Base-by-base conservation (phyloP, 2,888 invertebrate species). In the Tipula confusa region DNA sequence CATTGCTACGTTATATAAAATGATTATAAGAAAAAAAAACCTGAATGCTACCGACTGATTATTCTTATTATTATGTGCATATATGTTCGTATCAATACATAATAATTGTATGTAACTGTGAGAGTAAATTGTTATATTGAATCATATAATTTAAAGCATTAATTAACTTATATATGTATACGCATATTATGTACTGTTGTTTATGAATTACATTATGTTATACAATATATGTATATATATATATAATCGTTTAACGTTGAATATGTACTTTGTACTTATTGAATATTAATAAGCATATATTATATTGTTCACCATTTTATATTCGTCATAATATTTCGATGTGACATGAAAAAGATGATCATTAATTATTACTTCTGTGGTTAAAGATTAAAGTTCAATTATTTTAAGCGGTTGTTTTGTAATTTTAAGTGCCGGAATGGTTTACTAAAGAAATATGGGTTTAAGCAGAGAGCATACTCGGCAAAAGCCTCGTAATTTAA, bases 281-380 rank as follows among this genome's bases (percentile, higher is more conserved):
- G 64, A 24, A 24, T 64, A 11, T 11, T 9, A 43, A n/a, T 43
- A 7, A 15, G 64, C 9, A n/a, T n/a, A n/a, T n/a, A n/a, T n/a
- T n/a, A 43, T 64, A 64, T 64, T 24, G 64, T 64, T 64, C 64
- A 64, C 64, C 64, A 64, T 64, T 64, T 64, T 64, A 9, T 64
- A 64, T 64, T 6, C 64, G 64, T 64, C 64, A 64, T 9, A 38
- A 43, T n/a, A n/a, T 64, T 64, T 64, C 64, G 9, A 24, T 24
- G 64, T 24, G 18, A 11, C 9, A 24, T n/a, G 24, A 24, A 24
- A 2, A 43, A 64, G 2, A 24, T 64, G 64, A 24, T 2, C 24
- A 64, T 64, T 64, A 64, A 64, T 24, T 64, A 64, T 24, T 64
- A 43, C 13, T n/a, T 43, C 2, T 43, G 24, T 64, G 18, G 18